phyloP scores from a whole-genome alignment of 2,113 vertebrate genomes.

The Dolichallabes microphthalmus region DNA sequence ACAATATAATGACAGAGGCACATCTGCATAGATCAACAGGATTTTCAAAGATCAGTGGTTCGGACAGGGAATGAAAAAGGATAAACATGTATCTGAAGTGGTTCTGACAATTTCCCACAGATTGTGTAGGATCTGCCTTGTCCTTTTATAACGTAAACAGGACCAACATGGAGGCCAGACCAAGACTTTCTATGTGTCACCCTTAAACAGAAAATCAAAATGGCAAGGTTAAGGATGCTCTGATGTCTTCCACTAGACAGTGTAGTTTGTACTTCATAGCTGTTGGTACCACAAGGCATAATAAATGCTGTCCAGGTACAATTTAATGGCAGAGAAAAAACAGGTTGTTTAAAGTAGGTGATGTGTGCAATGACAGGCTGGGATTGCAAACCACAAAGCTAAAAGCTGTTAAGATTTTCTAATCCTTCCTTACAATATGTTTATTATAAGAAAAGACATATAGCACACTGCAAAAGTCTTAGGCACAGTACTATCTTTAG shows the following conservation, averaged over 20 bases:
- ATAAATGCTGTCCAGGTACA: not conserved
- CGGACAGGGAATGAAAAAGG: not conserved
- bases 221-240: not conserved
- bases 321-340: not conserved
- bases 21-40: constrained; percentile 74
- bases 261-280: not conserved
- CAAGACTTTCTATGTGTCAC: not conserved
- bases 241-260: not conserved
- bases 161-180: not conserved
- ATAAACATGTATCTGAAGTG: not conserved
- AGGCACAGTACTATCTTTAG: too few species aligned
- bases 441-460: not conserved
- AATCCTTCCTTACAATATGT: not conserved
- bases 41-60: constrained; percentile 58
- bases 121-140: not conserved
- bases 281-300: constrained; percentile 7
- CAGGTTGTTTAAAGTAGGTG: not conserved
- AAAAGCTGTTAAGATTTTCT: not conserved
- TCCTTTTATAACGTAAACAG: not conserved
- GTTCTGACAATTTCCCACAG: not conserved
- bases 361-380: not conserved
- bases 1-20: constrained; percentile 47
- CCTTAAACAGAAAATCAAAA: not conserved
- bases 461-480: too few species aligned
- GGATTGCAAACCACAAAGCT: not conserved